These are phyloP conservation scores for Saccostrea cuccullata DNA, from an alignment of 1,140 invertebrate species.

Conservation along the genomic window DNA sequence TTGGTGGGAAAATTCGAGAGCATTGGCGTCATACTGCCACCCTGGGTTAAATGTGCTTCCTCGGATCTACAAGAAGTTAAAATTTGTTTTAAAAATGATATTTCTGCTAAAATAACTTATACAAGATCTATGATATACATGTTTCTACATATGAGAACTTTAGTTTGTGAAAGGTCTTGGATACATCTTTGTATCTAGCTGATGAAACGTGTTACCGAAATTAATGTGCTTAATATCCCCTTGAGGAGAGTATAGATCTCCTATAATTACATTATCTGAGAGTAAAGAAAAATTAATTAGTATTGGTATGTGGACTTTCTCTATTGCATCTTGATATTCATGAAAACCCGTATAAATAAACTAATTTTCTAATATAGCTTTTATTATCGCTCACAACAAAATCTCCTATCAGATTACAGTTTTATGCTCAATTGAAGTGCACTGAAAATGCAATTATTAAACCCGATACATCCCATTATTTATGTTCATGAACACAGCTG, in stretches of 20 bases:
- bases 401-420: neutral
- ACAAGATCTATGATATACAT: neutral
- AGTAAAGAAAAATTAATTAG: constrained; percentile 3
- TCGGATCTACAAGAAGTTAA: constrained; percentile 65
- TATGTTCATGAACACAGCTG: constrained; percentile 14
- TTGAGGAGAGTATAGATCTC: neutral
- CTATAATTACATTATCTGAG: constrained; percentile 8
- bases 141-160: neutral
- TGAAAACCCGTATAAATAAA: neutral
- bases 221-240: neutral
- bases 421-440: constrained; percentile 2
- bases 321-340: constrained; percentile 7
- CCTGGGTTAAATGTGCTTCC: constrained; percentile 72
- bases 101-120: no score
- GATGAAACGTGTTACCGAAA: neutral
- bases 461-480: constrained; percentile 15
- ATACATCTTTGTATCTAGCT: neutral
- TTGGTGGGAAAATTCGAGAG: constrained; percentile 70
- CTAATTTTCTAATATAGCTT: constrained; percentile 23
- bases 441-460: constrained; percentile 4
- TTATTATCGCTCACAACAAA: constrained; percentile 1
- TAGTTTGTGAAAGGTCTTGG: neutral
- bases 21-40: constrained; percentile 72
- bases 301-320: neutral
- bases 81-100: neutral